Evolutionary conservation across 2,113 vertebrate genomes (phyloP).

Genomic region (Hylia prasina): DNA sequence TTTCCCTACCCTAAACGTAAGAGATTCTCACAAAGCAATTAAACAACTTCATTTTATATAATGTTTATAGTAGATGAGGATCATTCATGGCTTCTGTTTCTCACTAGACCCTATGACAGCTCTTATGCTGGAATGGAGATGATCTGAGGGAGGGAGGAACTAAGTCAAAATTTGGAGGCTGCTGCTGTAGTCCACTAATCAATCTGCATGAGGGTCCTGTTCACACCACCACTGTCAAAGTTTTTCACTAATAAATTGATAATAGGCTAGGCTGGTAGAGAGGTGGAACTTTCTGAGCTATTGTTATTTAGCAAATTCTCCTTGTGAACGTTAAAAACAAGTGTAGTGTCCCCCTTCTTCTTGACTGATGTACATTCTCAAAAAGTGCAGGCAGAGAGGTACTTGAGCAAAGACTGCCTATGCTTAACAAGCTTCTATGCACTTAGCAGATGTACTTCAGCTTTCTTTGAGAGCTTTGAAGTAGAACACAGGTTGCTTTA

Average conservation of each 20-base stretch:
- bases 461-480: not conserved
- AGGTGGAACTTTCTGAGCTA: not conserved
- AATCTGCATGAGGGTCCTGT: fast-evolving
- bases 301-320: not conserved
- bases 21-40: not conserved
- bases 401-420: not conserved
- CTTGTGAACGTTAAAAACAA: not conserved
- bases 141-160: not conserved
- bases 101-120: not conserved
- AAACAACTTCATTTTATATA: not conserved
- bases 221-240: not conserved
- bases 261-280: not conserved
- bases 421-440: not conserved
- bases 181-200: not conserved
- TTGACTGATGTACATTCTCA: not conserved
- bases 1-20: not conserved
- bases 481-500: not conserved
- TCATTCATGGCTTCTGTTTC: not conserved
- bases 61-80: not conserved
- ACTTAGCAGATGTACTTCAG: not conserved
- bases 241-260: not conserved
- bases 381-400: not conserved
- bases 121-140: not conserved
- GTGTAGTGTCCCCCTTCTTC: not conserved
- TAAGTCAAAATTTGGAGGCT: not conserved